Evolutionary conservation across 2,888 invertebrate genomes (phyloP), one percentile per base, ranked within the genome.

Genomic region (Entomobrya proxima): DNA sequence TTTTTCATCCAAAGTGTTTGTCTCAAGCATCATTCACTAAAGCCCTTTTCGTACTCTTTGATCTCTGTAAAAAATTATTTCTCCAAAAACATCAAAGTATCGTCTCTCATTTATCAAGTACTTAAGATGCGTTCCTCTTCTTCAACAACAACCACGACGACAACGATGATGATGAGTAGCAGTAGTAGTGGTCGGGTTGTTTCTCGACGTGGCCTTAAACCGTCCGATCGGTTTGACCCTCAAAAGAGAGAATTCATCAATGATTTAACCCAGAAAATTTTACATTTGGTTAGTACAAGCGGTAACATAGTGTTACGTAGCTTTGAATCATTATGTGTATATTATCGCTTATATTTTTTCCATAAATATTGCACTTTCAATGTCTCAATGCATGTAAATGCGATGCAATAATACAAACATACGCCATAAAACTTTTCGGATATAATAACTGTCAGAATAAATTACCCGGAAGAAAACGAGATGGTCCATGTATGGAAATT

Each of bases 201-300:
- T 91, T 94, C 94, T 76, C 94, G 94, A 88, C 93, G 96, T 37
- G 96, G 97, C 44, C 96, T 96, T 92, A 96, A 96, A 91, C 97
- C 97, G 0, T 96, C 96, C 1, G 97, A 97, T 92, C 94, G 94
- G 92, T 95, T 95, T 91, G 96, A 97, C 92, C 96, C 96, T 0
- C 93, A 93, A 90, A 97, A 97, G 92, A 94, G 94, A 91, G 94
- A 95, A 91, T 96, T 97, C 92, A 94, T 97, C 90, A 95, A 95
- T 75, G 94, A 94, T 91, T 94, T 97, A 91, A 96, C 96, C 91
- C 94, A 95, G 91, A 95, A 95, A 92, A 95, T 97, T 92, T 96
- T 96, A 92, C 96, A 95, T 93, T 94, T 95, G 95, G 96, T 96
- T 94, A 95, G 95, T 88, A 58, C 21, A 37, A 55, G 27, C 7